A percentile compares a stretch with the other conserved stretches of the same genome.
phyloP scores from a whole-genome alignment of 2,113 vertebrate genomes.

The Corythornis vintsioides region DNA sequence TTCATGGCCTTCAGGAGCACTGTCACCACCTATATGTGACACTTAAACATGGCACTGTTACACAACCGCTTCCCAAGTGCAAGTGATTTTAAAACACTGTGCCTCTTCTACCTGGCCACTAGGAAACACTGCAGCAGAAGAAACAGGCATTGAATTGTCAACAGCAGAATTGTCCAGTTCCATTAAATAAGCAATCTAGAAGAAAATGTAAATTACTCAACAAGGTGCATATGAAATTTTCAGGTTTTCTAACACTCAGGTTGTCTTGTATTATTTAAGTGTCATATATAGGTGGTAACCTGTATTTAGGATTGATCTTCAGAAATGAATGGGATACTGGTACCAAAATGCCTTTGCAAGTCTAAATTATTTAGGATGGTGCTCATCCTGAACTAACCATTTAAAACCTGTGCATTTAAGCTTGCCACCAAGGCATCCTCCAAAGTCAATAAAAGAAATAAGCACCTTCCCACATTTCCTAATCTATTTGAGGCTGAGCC shows the following conservation, averaged over 20 bases:
- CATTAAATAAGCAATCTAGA: background rate
- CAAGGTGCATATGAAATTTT: background rate
- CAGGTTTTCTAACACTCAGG: background rate
- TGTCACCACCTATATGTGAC: background rate
- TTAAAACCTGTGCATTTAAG: background rate
- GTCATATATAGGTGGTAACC: background rate
- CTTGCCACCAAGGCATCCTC: background rate
- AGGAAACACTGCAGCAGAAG: background rate
- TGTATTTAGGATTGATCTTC: background rate
- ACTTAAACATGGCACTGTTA: background rate
- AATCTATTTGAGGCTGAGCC: background rate
- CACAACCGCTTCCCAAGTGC: background rate
- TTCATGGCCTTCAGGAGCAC: background rate
- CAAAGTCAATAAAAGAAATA: background rate
- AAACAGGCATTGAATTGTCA: fast-evolving
- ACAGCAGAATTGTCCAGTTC: background rate
- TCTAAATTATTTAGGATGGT: background rate
- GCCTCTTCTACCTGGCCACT: background rate
- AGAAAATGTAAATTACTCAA: background rate
- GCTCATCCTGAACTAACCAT: background rate
- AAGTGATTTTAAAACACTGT: background rate
- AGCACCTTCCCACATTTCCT: background rate
- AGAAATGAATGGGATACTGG: background rate
- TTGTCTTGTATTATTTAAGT: background rate
- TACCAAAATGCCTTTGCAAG: background rate